Evolutionary conservation across 1,140 invertebrate species (phyloP).

Genomic region (Bursaphelenchus mucronatus): DNA sequence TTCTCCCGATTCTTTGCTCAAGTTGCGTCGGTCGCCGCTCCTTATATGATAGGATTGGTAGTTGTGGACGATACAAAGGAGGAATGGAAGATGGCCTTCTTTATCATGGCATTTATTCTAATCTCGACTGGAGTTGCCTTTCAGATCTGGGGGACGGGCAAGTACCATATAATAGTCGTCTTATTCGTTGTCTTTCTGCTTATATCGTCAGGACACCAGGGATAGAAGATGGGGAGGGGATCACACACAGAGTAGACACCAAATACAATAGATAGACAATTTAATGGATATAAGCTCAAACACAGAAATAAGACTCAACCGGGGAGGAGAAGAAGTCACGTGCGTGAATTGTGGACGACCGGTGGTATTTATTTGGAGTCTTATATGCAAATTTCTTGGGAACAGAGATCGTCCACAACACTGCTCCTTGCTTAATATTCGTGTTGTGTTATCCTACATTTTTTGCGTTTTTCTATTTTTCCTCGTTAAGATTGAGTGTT

Average conservation of each 20-base stretch:
- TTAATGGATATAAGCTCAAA: no score
- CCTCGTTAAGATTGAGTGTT: no score
- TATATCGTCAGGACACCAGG: no score
- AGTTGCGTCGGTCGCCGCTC: constrained; percentile 53
- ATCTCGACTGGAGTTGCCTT: constrained; percentile 46
- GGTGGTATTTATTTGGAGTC: no score
- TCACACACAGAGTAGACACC: no score
- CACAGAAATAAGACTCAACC: no score
- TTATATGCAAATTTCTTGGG: no score
- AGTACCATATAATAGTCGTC: background rate
- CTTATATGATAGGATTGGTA: constrained; percentile 50
- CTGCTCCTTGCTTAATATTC: constrained; percentile 6
- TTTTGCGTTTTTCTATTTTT: constrained; percentile 28
- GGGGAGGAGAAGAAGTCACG: no score
- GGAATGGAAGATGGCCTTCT: constrained; percentile 48
- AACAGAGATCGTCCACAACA: no score
- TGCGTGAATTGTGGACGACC: no score
- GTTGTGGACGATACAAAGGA: constrained; percentile 37
- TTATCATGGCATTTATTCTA: constrained; percentile 41
- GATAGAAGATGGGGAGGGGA: no score
- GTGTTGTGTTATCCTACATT: constrained; percentile 9
- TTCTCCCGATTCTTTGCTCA: constrained; percentile 57
- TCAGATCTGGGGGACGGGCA: constrained; percentile 45
- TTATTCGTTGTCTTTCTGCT: background rate
- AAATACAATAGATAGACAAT: no score